phyloP scores from a whole-genome alignment of 1,140 invertebrate species.

The Ridgeia piscesae region DNA sequence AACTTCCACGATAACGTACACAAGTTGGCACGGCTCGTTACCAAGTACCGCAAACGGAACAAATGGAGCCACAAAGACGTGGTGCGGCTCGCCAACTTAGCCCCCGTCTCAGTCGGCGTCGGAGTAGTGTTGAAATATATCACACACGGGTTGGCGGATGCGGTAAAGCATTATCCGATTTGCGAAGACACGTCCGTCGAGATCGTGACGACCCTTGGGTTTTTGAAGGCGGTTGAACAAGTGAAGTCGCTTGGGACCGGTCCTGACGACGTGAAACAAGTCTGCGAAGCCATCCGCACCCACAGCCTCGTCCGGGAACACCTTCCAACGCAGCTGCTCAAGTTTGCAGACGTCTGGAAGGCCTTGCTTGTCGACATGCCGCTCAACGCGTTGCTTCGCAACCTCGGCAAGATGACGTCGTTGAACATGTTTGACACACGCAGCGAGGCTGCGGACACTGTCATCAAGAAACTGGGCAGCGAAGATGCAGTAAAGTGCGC shows the following conservation, averaged over 20 bases:
- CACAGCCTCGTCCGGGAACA: conserved; percentile 66
- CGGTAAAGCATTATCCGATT: conserved; percentile 54
- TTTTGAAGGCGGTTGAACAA: conserved; percentile 64
- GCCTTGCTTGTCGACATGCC: conserved; percentile 65
- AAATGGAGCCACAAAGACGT: conserved; percentile 70
- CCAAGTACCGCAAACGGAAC: conserved; percentile 63
- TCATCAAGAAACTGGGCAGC: not conserved
- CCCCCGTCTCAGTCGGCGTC: conserved; percentile 53
- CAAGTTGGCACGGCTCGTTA: conserved; percentile 65
- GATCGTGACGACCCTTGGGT: conserved; percentile 37
- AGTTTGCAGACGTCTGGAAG: conserved; percentile 62
- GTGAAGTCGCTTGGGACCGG: conserved; percentile 64
- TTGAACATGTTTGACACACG: not conserved
- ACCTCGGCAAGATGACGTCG: conserved; percentile 68
- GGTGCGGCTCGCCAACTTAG: conserved; percentile 67
- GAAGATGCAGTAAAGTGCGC: not conserved
- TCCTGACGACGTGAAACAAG: conserved; percentile 61
- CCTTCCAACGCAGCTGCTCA: conserved; percentile 65
- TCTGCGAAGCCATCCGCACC: conserved; percentile 60
- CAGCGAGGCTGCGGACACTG: not conserved
- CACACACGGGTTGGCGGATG: conserved; percentile 51
- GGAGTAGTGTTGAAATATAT: conserved; percentile 59
- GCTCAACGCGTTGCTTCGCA: conserved; percentile 62
- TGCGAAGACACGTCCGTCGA: conserved; percentile 48
- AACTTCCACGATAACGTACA: conserved; percentile 63